Evolutionary conservation across 1,140 invertebrate genomes (phyloP).

Genomic region (Drosophila nebulosa): DNA sequence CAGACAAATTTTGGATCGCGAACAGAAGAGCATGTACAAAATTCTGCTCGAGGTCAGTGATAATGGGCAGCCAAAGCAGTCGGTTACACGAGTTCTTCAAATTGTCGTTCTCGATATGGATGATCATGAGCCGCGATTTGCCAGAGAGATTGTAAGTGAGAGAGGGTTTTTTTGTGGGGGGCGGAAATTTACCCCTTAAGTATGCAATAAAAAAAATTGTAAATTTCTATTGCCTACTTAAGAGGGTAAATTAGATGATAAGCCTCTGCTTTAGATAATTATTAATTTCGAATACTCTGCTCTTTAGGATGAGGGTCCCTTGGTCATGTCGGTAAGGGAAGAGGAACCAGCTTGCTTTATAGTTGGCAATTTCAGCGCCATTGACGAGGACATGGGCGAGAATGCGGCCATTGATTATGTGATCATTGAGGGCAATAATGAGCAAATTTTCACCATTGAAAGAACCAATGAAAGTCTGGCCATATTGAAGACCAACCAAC

Average conservation of each 20-base stretch:
- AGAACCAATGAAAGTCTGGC: conserved; percentile 86
- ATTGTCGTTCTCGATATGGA: conserved; percentile 89
- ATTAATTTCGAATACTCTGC: neutral
- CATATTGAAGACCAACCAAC: conserved; percentile 83
- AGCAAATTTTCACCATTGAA: conserved; percentile 85
- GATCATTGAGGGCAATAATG: conserved; percentile 88
- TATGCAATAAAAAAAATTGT: no score
- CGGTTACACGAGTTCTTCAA: conserved; percentile 86
- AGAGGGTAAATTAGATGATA: no score
- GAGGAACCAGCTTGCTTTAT: conserved; percentile 85
- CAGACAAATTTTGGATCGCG: conserved; percentile 86
- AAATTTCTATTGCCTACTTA: no score
- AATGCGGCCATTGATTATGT: conserved; percentile 89
- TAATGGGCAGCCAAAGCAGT: conserved; percentile 88
- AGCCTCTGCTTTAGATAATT: no score
- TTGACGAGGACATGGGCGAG: conserved; percentile 88
- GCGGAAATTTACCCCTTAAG: no score
- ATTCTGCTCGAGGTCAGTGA: conserved; percentile 89
- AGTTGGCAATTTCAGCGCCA: conserved; percentile 86
- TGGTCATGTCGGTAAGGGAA: conserved; percentile 85
- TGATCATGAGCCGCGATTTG: conserved; percentile 89
- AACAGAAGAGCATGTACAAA: conserved; percentile 87
- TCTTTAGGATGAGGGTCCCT: conserved; percentile 84
- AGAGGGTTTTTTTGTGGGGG: no score
- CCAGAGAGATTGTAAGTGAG: conserved; percentile 84